phyloP scores from a whole-genome alignment of 2,888 invertebrate species.

The Brachynemurus nebulosus region DNA sequence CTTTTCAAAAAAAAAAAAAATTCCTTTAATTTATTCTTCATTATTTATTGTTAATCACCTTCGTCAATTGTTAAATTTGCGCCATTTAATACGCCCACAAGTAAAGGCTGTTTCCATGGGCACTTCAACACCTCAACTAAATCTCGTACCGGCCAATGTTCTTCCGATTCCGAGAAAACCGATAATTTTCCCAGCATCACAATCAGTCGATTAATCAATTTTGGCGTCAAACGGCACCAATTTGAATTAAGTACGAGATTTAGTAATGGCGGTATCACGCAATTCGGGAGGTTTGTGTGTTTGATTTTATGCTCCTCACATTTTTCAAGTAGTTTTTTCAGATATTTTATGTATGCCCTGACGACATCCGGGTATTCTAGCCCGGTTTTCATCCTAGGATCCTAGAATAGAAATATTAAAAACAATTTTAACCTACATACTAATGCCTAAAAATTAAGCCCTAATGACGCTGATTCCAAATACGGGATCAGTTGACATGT shows the following conservation, averaged over 20 bases:
- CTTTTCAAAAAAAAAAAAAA: too few relatives aligned
- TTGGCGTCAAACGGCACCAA: neutral
- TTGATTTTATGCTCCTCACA: neutral
- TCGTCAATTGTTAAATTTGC: slow-evolving; percentile 26
- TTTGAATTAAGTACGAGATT: neutral
- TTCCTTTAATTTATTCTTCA: neutral
- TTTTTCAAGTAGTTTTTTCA: neutral
- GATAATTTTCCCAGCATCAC: neutral
- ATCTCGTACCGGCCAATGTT: neutral
- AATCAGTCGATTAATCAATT: neutral
- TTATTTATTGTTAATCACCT: slow-evolving; percentile 21
- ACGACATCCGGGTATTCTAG: too few relatives aligned
- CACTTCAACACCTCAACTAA: slow-evolving; percentile 28
- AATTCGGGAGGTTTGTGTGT: neutral
- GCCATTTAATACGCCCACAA: slow-evolving; percentile 25
- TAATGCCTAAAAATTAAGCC: too few relatives aligned
- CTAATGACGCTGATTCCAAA: too few relatives aligned
- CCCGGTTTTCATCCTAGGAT: too few relatives aligned
- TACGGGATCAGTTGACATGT: too few relatives aligned
- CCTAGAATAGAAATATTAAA: too few relatives aligned
- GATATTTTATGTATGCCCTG: neutral
- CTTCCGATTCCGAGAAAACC: neutral
- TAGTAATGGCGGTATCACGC: neutral
- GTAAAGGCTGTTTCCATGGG: slow-evolving; percentile 28
- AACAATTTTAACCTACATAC: too few relatives aligned